Percentiles rank a stretch among this genome's conserved stretches.
Conservation (phyloP, 2,113 vertebrate genomes). For the Myotis yumanensis region DNA sequence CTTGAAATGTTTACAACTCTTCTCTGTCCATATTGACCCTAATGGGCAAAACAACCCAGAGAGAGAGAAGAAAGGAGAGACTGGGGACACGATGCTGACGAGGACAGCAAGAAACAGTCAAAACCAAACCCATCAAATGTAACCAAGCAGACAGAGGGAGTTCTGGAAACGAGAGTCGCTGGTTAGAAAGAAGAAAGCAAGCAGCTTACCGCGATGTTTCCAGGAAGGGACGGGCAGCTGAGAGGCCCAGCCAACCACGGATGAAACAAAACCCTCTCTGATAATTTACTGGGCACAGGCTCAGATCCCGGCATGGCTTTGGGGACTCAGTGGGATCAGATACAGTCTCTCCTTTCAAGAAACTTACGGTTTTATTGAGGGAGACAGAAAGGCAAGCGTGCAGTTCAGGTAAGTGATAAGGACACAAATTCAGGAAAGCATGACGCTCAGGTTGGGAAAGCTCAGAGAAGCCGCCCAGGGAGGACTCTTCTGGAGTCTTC, state of each 20-base stretch:
- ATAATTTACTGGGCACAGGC: constrained; percentile 16
- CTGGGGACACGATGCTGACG: fast-evolving
- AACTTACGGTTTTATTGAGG: constrained; percentile 11
- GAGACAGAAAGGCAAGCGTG: constrained; percentile 24
- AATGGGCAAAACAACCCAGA: not conserved
- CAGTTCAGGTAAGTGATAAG: not conserved
- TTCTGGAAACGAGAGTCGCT: not conserved
- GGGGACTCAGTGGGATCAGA: not conserved
- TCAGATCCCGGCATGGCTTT: not conserved
- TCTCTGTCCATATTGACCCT: not conserved
- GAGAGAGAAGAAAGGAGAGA: not conserved
- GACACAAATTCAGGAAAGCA: not conserved
- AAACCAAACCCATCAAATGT: not conserved
- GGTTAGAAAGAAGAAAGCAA: not conserved
- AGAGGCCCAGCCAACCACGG: not conserved
- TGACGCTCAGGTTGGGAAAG: not conserved
- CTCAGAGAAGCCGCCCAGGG: not conserved
- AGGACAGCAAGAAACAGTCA: not conserved
- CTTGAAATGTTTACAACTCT: not conserved
- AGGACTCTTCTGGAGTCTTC: not conserved
- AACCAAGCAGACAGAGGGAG: not conserved
- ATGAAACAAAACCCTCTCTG: not conserved
- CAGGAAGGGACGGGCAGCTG: not conserved
- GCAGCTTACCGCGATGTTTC: not conserved
- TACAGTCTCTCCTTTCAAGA: not conserved